Base-by-base conservation (phyloP, 2,888 invertebrate genomes). In the Uropetala carovei region DNA sequence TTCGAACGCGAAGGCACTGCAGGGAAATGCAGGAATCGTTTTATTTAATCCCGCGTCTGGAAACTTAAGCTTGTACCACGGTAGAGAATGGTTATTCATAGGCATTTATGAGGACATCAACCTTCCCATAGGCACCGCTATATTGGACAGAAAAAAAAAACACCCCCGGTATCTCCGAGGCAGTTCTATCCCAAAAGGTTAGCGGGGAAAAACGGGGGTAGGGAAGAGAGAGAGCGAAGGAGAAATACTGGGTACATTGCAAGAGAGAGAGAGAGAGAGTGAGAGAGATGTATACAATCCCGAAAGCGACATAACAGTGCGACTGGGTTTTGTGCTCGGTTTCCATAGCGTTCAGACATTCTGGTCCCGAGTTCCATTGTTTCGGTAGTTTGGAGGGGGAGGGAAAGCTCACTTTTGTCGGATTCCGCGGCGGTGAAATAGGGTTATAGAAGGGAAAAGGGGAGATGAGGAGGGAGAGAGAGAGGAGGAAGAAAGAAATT, bases 401-500 rank as follows among this genome's bases (percentile, higher is more conserved):
- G 1, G 83, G 7, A 43, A 43, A 59, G 22, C 27, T 27, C 86
- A 86, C 60, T 86, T 60, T 60, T 60, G 86, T 60, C 7, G 30
- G 86, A 59, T 60, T 58, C 18, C 60, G n/a, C 11, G 13, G 60
- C 59, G 59, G 22, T 18, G 85, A 56, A 22, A 57, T 14, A 22
- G 85, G 56, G 56, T 1, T 58, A 22, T n/a, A 57, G 18, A 18
- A 4, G 27, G 85, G 14, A n/a, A n/a, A n/a, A n/a, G n/a, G n/a
- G n/a, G n/a, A n/a, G n/a, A n/a, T n/a, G n/a, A n/a, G n/a, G n/a
- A n/a, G n/a, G n/a, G n/a, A n/a, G n/a, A n/a, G n/a, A n/a, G n/a
- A n/a, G n/a, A n/a, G n/a, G n/a, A n/a, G 22, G n/a, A 86, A 18
- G 60, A 86, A 86, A 86, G 86, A 86, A 86, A 86, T 60, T 27